Conservation (phyloP, 2,888 invertebrate genomes). For the Mycalesis mineus region DNA sequence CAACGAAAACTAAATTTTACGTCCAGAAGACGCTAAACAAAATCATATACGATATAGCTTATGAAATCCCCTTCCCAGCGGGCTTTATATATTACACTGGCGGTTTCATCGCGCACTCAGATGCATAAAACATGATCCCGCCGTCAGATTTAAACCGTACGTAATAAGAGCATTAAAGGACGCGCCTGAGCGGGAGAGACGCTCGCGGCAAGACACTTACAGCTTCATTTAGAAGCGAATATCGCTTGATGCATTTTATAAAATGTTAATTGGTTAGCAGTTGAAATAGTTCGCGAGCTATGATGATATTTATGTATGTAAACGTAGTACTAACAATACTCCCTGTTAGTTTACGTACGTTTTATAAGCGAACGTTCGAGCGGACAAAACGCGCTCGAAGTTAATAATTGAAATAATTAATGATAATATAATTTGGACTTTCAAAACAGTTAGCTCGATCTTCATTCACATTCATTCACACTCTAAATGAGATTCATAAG, state of each 20-base stretch:
- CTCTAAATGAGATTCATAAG: constrained; percentile 3
- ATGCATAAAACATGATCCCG: constrained; percentile 76
- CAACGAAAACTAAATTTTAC: constrained; percentile 31
- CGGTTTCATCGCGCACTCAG: constrained; percentile 70
- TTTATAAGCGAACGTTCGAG: background rate
- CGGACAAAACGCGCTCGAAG: background rate
- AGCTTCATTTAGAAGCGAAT: constrained; percentile 38
- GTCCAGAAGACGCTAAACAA: constrained; percentile 49
- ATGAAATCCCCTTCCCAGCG: constrained; percentile 62
- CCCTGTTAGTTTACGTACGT: background rate
- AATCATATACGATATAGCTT: constrained; percentile 53
- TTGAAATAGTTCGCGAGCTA: background rate
- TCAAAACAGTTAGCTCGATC: background rate
- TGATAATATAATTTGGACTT: background rate
- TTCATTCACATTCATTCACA: background rate
- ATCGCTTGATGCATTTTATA: constrained; percentile 9
- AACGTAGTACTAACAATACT: too few relatives aligned
- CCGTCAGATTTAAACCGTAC: constrained; percentile 75
- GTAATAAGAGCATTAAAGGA: constrained; percentile 73
- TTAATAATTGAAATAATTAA: background rate
- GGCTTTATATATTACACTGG: constrained; percentile 67
- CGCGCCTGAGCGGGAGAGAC: constrained; percentile 46
- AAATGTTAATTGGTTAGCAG: constrained; percentile 7
- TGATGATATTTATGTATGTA: background rate
- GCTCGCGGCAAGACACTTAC: constrained; percentile 35